Evolutionary conservation across 2,888 invertebrate species (phyloP), one percentile per base, ranked within the genome.

Genomic region (Abrostola tripartita): DNA sequence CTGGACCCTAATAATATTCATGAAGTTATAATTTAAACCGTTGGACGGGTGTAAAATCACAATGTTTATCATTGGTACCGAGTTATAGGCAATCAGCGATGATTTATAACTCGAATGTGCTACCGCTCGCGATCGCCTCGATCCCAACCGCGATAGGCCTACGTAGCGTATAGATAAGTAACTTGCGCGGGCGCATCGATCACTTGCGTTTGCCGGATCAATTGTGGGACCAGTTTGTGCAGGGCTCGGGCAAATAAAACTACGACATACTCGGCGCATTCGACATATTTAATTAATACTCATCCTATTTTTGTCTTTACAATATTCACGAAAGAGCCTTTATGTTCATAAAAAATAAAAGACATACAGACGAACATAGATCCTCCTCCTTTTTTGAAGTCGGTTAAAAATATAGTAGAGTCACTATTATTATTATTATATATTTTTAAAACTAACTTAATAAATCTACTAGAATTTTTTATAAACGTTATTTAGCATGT

Each of bases 71-170:
- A 89, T 82, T 85, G 85, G 81, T 84, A 84, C 76, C 82, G 85
- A 87, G 85, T 87, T 88, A 88, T 88, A 85, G 88, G 85, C 87
- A 87, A 90, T 90, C 88, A 86, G 81, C 75, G 79, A 88, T 91
- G 90, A 92, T 88, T 91, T 90, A 92, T 88, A 82, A 82, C 71
- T 74, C 74, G 81, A 84, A 85, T 85, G 86, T 84, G 89, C 89
- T 88, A 90, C 90, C 83, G 89, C 82, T 81, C 68, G 80, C 78
- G 84, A 84, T 85, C 82, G 84, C 78, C 80, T 73, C 84, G 89
- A 85, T 85, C 80, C 78, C 66, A 65, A 74, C 76, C 65, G 71
- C 81, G 88, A 89, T 89, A 88, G 84, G 83, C 85, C 84, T 85
- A 86, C 81, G 65, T 74, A 67, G 49, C 65, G 65, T 78, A 72